A percentile compares a stretch with the other conserved stretches of the same genome.
phyloP scores from a whole-genome alignment of 2,113 vertebrate species.

The Todiramphus chloris region DNA sequence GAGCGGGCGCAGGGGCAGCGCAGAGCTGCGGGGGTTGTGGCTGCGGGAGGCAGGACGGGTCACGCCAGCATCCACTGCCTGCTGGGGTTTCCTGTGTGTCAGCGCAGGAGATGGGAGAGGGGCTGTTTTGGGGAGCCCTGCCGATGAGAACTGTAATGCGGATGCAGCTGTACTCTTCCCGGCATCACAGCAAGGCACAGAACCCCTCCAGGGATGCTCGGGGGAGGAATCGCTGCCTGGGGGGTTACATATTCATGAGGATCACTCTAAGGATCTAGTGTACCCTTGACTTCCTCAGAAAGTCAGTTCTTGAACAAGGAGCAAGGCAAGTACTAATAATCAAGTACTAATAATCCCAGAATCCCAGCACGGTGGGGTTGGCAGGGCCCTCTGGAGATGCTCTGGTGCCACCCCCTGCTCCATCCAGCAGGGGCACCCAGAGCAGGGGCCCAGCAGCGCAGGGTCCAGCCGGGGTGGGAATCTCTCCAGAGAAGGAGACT shows the following conservation, averaged over 20 bases:
- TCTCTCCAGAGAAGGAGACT: neutral
- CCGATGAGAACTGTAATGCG: rapidly evolving
- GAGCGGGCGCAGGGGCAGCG: rapidly evolving
- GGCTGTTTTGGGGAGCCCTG: rapidly evolving
- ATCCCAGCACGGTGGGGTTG: neutral
- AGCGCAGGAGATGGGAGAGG: neutral
- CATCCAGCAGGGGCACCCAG: neutral
- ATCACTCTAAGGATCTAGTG: neutral
- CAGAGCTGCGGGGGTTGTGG: neutral
- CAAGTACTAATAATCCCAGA: neutral
- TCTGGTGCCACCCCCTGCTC: neutral
- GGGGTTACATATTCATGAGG: neutral
- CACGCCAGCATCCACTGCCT: neutral
- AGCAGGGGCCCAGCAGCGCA: neutral
- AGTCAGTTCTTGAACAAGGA: neutral
- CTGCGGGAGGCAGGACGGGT: neutral
- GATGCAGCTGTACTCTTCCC: neutral
- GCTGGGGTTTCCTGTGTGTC: neutral
- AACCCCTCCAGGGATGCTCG: neutral
- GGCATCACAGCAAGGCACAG: neutral
- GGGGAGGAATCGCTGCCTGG: rapidly evolving
- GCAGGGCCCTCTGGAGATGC: neutral
- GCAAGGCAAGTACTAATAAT: neutral
- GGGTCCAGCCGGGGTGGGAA: neutral
- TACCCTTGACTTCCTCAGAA: neutral